Base-by-base conservation (phyloP, 2,797 vertebrate genomes). In the Holocentrus rufus region DNA sequence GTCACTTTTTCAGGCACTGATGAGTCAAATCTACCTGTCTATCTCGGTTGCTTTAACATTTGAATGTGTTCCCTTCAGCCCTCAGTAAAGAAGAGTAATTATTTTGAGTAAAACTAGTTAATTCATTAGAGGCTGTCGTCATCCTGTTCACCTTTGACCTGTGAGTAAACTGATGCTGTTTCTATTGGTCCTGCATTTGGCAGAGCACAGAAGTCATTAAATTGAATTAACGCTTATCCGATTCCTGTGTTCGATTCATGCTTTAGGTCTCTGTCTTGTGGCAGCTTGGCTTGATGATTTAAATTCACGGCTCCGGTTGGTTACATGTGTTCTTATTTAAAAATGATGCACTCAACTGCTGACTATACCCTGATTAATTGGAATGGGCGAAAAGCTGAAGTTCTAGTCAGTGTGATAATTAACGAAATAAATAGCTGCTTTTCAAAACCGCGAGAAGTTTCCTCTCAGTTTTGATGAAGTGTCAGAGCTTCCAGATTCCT, bases 111-210 rank as follows among this genome's bases (percentile, higher is more conserved):
- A 77, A 67, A 6, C 58, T 23, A 47, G 69, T 69, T 3, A 56
- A 18, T 47, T 74, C 8, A 67, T 68, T 60, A 52, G 36, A 68
- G 5, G 63, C 44, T 14, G 7, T 58, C 54, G 68, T 60, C 30
- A 69, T 72, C 36, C 34, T 14, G 10, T 58, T 1, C 55, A 36
- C 59, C 27, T 81, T 79, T 81, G 65, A 59, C 50, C 64, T 30
- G 31, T 9, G 36, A 9, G 50, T n/a, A 54, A 60, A 76, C 22
- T 68, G 7, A 52, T 66, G 52, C 60, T 65, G 46, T 30, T 70
- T 27, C 61, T 67, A 64, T 9, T 31, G 62, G 65, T 61, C 63
- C 9, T 6, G 60, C 14, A 56, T 67, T 50, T 64, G 31, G 47
- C 59, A 65, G 49, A 66, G 39, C 18, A 0, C 53, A 70, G 60